Percentiles rank a stretch among this genome's conserved stretches.
Conservation (phyloP, 2,797 vertebrate genomes). For the Eupleurogrammus muticus region DNA sequence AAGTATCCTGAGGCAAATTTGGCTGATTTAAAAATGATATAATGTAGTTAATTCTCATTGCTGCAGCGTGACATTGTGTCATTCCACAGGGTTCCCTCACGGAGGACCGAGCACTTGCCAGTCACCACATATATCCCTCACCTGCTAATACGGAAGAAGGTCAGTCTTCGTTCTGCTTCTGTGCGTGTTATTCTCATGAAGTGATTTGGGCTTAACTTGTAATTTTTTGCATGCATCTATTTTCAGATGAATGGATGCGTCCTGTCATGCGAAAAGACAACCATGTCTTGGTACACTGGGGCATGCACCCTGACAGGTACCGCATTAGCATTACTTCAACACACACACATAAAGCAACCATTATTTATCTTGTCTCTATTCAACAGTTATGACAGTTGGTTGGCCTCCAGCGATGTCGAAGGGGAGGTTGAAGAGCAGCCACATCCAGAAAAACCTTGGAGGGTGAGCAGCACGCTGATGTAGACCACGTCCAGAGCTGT, state of each 20-base stretch:
- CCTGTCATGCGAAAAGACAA: conserved; percentile 93
- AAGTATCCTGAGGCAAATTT: neutral
- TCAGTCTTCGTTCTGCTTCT: conserved; percentile 59
- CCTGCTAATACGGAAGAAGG: conserved; percentile 89
- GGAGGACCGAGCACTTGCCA: conserved; percentile 91
- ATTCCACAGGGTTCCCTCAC: conserved; percentile 89
- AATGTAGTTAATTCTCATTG: conserved; percentile 6
- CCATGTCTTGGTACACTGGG: conserved; percentile 95
- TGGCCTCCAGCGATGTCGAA: conserved; percentile 90
- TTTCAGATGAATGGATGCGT: conserved; percentile 95
- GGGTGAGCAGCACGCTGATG: conserved; percentile 77
- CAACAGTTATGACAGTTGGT: conserved; percentile 93
- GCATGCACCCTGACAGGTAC: conserved; percentile 96
- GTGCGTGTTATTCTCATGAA: conserved; percentile 4
- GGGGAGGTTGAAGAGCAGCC: conserved; percentile 92
- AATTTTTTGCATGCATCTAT: neutral
- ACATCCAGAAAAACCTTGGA: conserved; percentile 90
- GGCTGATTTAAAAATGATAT: neutral
- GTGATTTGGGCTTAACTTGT: neutral
- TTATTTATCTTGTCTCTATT: conserved; percentile 16
- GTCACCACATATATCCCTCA: conserved; percentile 90
- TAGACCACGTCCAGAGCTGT: neutral
- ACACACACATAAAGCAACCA: neutral
- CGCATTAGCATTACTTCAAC: conserved; percentile 22
- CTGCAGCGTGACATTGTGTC: conserved; percentile 29